A percentile compares a stretch with the other conserved stretches of the same genome.
These are phyloP conservation scores for Spialia ferax DNA, from an alignment of 2,888 invertebrate genomes.

Conservation along the genomic window DNA sequence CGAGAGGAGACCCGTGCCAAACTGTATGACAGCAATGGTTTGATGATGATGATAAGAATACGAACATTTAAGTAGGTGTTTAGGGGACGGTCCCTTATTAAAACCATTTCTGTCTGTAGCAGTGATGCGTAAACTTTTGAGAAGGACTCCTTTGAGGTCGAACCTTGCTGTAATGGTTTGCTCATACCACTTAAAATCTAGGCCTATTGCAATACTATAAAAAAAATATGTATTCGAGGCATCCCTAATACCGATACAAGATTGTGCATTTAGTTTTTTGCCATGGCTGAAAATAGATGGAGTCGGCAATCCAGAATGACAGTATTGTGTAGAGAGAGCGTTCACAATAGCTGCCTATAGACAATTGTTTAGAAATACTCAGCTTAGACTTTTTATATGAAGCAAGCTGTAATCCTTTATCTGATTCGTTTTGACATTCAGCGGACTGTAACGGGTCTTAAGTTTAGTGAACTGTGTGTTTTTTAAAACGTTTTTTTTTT, in stretches of 20 bases:
- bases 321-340: slow-evolving; percentile 37
- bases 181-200: too few relatives aligned
- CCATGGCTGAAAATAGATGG: slow-evolving; percentile 44
- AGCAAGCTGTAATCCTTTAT: slow-evolving; percentile 10
- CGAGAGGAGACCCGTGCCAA: too few relatives aligned
- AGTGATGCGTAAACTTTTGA: too few relatives aligned
- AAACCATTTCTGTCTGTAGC: too few relatives aligned
- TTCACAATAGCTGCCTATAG: neutral
- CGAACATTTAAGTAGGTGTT: too few relatives aligned
- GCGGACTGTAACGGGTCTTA: slow-evolving; percentile 11
- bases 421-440: neutral
- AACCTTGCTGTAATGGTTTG: too few relatives aligned
- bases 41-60: too few relatives aligned
- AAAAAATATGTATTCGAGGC: too few relatives aligned
- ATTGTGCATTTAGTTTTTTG: slow-evolving; percentile 37
- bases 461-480: neutral
- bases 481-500: neutral
- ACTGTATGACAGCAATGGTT: too few relatives aligned
- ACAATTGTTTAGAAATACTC: neutral
- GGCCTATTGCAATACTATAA: too few relatives aligned
- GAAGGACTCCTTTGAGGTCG: too few relatives aligned
- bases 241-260: slow-evolving; percentile 22
- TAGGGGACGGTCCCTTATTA: too few relatives aligned
- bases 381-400: neutral
- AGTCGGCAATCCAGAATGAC: slow-evolving; percentile 41